Conservation (phyloP, 1,140 invertebrate species). For the Mizuhopecten yessoensis region DNA sequence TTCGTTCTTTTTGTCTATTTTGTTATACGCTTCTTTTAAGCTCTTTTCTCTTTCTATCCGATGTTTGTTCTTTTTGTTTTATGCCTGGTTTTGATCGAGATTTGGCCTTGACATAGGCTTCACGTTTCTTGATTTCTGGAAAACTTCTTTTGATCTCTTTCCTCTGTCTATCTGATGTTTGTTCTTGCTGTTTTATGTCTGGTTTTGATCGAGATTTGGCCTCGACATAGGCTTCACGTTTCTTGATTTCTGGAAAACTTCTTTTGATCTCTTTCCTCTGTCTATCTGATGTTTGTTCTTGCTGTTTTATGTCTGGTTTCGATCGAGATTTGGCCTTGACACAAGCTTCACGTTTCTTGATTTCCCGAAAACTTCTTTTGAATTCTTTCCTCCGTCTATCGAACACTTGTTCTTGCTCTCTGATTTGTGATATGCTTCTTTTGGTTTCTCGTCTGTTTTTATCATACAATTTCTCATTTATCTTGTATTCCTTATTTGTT, state of each 20-base stretch:
- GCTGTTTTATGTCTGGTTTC: not conserved
- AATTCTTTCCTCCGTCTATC: not conserved
- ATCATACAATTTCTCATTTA: no score
- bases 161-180: not conserved
- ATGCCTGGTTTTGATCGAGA: not conserved
- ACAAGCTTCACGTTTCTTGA: not conserved
- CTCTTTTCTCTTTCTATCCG: not conserved
- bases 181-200: not conserved
- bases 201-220: no score
- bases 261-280: not conserved
- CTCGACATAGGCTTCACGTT: no score
- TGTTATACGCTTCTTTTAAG: not conserved
- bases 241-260: not conserved
- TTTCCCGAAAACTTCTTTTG: not conserved
- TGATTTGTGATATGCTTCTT: not conserved
- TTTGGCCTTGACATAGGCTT: not conserved
- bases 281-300: not conserved
- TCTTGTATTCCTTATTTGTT: no score
- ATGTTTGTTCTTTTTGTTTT: not conserved
- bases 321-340: no score
- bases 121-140: not conserved
- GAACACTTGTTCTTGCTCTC: not conserved
- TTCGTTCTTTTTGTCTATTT: not conserved
- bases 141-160: not conserved
- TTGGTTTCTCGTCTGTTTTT: no score